These are phyloP conservation scores for Campoplex nolae DNA, from an alignment of 2,888 invertebrate species.

Conservation along the genomic window DNA sequence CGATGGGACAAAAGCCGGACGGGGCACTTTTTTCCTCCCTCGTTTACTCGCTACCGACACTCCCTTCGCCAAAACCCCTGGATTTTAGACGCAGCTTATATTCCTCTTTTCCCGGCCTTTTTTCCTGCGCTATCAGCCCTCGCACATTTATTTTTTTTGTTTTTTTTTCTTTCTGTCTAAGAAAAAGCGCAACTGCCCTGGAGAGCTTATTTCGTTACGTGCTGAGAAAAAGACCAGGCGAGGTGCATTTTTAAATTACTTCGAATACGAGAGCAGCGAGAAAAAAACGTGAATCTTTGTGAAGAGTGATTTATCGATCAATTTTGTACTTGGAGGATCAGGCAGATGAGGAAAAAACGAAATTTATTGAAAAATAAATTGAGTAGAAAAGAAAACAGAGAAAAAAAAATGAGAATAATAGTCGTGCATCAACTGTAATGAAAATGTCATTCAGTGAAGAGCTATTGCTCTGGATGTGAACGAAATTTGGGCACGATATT, in stretches of 20 bases:
- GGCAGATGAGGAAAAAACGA: neutral
- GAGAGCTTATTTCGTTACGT: slow-evolving; percentile 54
- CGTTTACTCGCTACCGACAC: neutral
- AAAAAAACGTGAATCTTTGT: neutral
- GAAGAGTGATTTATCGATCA: neutral
- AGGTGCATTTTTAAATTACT: neutral
- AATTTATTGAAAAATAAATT: neutral
- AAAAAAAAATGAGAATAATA: neutral
- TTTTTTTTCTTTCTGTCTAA: slow-evolving; percentile 30
- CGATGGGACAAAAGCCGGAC: slow-evolving; percentile 61
- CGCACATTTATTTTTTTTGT: neutral
- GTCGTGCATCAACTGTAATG: neutral
- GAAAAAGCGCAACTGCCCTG: slow-evolving; percentile 25
- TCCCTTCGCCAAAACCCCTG: slow-evolving; percentile 32
- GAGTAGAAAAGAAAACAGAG: neutral
- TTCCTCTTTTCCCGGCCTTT: neutral
- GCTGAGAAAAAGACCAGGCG: neutral
- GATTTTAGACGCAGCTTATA: slow-evolving; percentile 46
- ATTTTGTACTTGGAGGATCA: neutral
- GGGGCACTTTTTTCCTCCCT: slow-evolving; percentile 41
- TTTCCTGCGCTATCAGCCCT: slow-evolving; percentile 20
- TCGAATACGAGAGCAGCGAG: neutral
- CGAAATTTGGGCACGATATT: neutral
- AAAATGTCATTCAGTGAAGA: slow-evolving; percentile 4
- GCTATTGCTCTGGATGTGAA: neutral